A percentile compares a stretch with the other conserved stretches of the same genome.
Conservation (phyloP, 1,140 invertebrate species). For the Drosophila orena region DNA sequence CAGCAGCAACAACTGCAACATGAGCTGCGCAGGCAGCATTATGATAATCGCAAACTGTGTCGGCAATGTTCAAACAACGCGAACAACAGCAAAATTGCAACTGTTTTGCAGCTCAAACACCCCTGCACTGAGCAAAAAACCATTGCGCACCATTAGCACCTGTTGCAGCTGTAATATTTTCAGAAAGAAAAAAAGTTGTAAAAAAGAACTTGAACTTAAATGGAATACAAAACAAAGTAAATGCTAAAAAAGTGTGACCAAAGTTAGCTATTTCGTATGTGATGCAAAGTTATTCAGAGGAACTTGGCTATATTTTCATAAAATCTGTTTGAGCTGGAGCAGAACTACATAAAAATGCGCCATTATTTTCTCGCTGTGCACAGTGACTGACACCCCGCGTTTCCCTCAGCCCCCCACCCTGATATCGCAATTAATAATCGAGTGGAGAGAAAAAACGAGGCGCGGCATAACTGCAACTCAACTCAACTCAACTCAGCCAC, state of each 20-base stretch:
- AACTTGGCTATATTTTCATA: no score
- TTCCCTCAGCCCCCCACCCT: conserved; percentile 15
- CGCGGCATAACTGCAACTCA: conserved; percentile 45
- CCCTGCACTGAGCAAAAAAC: conserved; percentile 11
- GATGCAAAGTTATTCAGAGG: no score
- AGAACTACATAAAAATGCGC: no score
- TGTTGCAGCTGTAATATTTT: background rate
- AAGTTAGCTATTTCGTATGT: no score
- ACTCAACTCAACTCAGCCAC: conserved; percentile 19
- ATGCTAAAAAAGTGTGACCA: no score
- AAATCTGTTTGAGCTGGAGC: no score
- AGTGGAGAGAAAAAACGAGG: conserved; percentile 54
- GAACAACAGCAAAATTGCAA: conserved; percentile 69
- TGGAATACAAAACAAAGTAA: no score
- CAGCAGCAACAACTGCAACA: conserved; percentile 27
- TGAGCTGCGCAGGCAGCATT: conserved; percentile 70
- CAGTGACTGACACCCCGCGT: conserved; percentile 19
- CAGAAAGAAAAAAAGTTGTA: no score
- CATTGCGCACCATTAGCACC: background rate
- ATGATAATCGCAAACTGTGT: conserved; percentile 76
- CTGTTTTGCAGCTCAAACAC: conserved; percentile 67
- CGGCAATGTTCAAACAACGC: conserved; percentile 73
- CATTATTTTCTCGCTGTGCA: background rate
- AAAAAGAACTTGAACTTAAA: no score
- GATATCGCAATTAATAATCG: conserved; percentile 81